phyloP scores from a whole-genome alignment of 2,797 vertebrate species.

The Xenops minutus region DNA sequence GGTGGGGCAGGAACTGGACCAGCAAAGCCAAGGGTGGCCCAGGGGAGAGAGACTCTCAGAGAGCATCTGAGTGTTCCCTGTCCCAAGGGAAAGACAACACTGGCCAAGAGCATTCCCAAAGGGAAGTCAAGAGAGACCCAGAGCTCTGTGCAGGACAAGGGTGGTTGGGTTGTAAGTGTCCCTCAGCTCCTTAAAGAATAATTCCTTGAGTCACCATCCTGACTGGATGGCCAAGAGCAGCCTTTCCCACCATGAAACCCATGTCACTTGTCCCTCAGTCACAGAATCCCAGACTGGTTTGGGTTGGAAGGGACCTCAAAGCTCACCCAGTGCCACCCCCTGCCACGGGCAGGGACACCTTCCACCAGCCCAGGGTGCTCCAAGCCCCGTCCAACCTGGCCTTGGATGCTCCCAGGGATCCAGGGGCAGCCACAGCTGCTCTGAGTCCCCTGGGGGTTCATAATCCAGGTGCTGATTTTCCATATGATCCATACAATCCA shows the following conservation, averaged over 20 bases:
- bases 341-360: background rate
- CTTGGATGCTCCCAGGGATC: background rate
- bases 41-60: too few species aligned
- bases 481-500: background rate
- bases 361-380: background rate
- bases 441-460: background rate
- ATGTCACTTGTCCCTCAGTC: background rate
- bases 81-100: too few species aligned
- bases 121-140: too few species aligned
- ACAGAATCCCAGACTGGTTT: background rate
- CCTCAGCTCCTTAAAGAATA: background rate
- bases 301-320: background rate
- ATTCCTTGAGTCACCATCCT: background rate
- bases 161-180: background rate
- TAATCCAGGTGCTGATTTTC: background rate
- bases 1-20: too few species aligned
- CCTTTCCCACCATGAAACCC: background rate
- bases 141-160: background rate
- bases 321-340: background rate
- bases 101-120: too few species aligned
- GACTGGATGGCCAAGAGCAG: background rate
- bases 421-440: background rate
- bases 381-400: background rate
- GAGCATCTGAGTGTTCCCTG: too few species aligned
- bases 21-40: too few species aligned